Conservation (phyloP, 2,797 vertebrate species). For the Peromyscus melanophrys region DNA sequence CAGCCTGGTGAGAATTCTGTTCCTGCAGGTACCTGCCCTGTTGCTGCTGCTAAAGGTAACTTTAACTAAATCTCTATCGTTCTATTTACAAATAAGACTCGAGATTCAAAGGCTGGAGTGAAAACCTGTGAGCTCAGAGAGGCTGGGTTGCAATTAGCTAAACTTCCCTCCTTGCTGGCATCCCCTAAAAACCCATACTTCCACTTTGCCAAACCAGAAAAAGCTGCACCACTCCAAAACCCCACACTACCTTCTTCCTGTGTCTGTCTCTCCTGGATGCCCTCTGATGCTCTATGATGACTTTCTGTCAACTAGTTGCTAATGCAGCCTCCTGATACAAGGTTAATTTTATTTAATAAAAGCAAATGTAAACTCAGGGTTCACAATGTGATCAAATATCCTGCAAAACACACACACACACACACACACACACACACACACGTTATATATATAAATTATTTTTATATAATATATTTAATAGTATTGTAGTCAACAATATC, state of each 20-base stretch:
- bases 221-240: not conserved
- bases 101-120: not conserved
- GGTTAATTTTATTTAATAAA: not conserved
- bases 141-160: not conserved
- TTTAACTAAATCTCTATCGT: not conserved
- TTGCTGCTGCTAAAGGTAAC: not conserved
- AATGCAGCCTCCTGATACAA: not conserved
- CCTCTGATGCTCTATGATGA: not conserved
- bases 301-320: not conserved
- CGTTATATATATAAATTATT: no score
- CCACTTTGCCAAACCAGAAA: not conserved
- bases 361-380: not conserved
- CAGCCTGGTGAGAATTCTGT: not conserved
- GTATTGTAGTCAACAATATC: slow-evolving; percentile 30
- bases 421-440: not conserved
- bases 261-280: not conserved
- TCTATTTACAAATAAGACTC: not conserved
- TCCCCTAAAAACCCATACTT: not conserved
- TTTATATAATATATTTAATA: not conserved
- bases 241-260: not conserved
- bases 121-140: not conserved
- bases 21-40: not conserved
- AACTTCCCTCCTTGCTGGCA: not conserved
- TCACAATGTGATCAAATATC: not conserved
- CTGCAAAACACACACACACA: not conserved